Percentiles rank a stretch among this genome's conserved stretches.
These are phyloP conservation scores for Clarias fuscus DNA, from an alignment of 2,797 vertebrate species.

Conservation along the genomic window DNA sequence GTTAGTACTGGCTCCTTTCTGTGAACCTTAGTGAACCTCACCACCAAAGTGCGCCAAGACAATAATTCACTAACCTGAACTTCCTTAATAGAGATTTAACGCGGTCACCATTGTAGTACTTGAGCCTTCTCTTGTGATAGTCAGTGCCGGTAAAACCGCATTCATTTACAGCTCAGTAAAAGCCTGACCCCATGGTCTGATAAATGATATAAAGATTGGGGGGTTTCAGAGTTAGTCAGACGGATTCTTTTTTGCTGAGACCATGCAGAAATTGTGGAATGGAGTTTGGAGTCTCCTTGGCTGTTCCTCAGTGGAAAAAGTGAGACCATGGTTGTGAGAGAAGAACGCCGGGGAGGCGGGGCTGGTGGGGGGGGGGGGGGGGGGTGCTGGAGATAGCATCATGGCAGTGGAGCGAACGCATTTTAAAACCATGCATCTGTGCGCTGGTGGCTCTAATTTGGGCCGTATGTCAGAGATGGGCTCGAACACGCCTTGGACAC, in stretches of 20 bases:
- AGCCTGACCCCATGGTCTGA: not conserved
- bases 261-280: constrained; percentile 29
- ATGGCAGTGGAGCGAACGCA: constrained; percentile 33
- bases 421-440: constrained; percentile 54
- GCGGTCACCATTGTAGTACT: not conserved
- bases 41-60: not conserved
- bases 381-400: constrained; percentile 22
- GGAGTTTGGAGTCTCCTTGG: constrained; percentile 42
- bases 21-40: not conserved
- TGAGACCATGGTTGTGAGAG: constrained; percentile 45
- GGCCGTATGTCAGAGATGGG: constrained; percentile 46
- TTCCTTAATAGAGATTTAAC: not conserved
- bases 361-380: not conserved
- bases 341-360: constrained; percentile 6
- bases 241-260: constrained; percentile 38
- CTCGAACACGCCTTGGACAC: constrained; percentile 35
- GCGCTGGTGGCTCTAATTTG: constrained; percentile 45
- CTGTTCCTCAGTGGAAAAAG: constrained; percentile 53
- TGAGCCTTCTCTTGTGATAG: not conserved
- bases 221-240: not conserved
- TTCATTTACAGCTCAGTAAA: constrained; percentile 11
- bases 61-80: not conserved
- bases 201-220: not conserved
- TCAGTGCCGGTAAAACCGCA: not conserved
- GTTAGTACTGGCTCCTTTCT: not conserved